These are phyloP conservation scores for Tenthredo scrophulariae DNA, from an alignment of 2,888 invertebrate genomes.

Conservation along the genomic window DNA sequence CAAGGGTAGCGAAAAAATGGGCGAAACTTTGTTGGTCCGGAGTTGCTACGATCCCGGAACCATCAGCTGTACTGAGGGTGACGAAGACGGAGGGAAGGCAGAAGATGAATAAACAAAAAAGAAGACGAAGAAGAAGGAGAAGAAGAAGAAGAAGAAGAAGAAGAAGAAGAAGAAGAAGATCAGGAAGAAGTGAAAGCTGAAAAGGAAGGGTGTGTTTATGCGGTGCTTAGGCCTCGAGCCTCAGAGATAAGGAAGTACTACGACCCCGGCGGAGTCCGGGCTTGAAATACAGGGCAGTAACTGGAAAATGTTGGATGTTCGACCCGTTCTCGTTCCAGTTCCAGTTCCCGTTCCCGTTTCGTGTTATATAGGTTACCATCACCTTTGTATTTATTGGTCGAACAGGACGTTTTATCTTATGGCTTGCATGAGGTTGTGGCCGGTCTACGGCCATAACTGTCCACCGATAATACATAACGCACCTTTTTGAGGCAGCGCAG, in stretches of 20 bases:
- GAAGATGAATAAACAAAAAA: background rate
- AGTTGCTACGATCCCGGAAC: conserved; percentile 30
- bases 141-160: conserved; percentile 3
- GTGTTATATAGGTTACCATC: conserved; percentile 21
- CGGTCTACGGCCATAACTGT: background rate
- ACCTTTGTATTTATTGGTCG: conserved; percentile 39
- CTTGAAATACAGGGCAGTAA: conserved; percentile 46
- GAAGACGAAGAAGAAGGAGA: background rate
- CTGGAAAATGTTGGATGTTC: conserved; percentile 47
- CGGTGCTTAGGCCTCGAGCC: conserved; percentile 54
- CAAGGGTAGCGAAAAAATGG: conserved; percentile 39
- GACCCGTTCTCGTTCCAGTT: conserved; percentile 4
- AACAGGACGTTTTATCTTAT: conserved; percentile 12
- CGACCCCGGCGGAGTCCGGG: background rate
- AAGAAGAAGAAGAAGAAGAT: conserved; percentile 8
- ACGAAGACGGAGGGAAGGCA: background rate
- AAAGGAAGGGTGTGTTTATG: conserved; percentile 50
- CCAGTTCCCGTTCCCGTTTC: conserved; percentile 10
- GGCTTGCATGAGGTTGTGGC: background rate
- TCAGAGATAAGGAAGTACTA: conserved; percentile 50
- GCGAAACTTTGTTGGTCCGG: conserved; percentile 35
- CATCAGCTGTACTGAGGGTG: conserved; percentile 4
- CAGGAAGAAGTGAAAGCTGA: background rate
- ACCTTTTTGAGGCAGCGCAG: background rate
- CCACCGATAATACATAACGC: conserved; percentile 1